Evolutionary conservation across 2,888 invertebrate species (phyloP).

Genomic region (Andrena hattorfiana): DNA sequence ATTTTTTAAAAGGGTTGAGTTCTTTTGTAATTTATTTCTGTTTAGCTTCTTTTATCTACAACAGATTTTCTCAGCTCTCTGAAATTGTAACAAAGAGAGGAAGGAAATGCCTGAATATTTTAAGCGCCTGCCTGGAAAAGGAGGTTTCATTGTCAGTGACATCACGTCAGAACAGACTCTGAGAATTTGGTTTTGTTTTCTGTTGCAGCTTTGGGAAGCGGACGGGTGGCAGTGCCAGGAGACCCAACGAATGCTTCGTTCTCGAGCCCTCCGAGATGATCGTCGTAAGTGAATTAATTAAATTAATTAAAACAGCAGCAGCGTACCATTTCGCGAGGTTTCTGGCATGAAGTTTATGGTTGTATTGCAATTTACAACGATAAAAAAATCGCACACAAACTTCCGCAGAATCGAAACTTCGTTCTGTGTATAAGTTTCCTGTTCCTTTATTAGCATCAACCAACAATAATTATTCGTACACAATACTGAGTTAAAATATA

Average conservation of each 20-base stretch:
- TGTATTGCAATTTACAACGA: neutral
- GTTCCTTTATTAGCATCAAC: neutral
- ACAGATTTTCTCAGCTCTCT: no score
- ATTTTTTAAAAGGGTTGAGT: no score
- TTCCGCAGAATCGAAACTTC: neutral
- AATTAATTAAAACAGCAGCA: conserved; percentile 1
- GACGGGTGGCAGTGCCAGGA: conserved; percentile 90
- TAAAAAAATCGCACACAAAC: conserved; percentile 14
- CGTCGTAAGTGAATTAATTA: conserved; percentile 88
- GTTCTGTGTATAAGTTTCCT: neutral
- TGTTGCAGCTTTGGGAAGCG: conserved; percentile 93
- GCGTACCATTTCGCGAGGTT: neutral
- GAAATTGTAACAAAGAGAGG: neutral
- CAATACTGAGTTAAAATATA: no score
- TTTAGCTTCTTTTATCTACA: no score
- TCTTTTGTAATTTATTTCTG: no score
- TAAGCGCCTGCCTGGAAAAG: neutral
- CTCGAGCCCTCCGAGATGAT: conserved; percentile 95
- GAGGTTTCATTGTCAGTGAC: no score
- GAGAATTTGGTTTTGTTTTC: conserved; percentile 56
- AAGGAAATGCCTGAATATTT: neutral
- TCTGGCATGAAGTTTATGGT: neutral
- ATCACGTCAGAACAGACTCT: neutral
- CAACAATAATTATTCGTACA: neutral
- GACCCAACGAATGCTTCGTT: conserved; percentile 94